Conservation (phyloP, 2,113 vertebrate species). For the Anser cygnoides region DNA sequence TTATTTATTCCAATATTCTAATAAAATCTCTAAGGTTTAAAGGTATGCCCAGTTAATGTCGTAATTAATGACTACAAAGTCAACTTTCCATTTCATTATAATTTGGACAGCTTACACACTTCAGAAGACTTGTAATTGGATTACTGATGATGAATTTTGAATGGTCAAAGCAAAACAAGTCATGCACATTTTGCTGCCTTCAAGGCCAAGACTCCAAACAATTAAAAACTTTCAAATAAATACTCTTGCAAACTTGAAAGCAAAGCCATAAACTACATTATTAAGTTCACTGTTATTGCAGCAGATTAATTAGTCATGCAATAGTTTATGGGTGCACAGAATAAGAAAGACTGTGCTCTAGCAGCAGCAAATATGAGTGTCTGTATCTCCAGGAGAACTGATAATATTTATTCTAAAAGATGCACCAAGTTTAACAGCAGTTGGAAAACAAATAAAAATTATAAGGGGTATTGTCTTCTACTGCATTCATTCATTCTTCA, state of each 20-base stretch:
- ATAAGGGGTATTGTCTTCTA: background rate
- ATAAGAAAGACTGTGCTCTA: background rate
- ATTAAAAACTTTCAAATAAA: constrained; percentile 1
- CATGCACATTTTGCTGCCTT: background rate
- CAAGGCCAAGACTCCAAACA: background rate
- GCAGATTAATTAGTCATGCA: background rate
- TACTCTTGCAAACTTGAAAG: background rate
- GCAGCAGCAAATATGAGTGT: background rate
- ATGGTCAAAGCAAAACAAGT: background rate
- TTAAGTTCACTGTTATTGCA: background rate
- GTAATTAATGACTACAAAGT: constrained; percentile 33
- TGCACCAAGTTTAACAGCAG: background rate
- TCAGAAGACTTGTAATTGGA: constrained; percentile 3
- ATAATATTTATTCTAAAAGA: background rate
- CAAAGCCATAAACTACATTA: background rate
- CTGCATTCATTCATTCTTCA: background rate
- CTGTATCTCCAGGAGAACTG: background rate
- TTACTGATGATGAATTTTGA: constrained; percentile 2
- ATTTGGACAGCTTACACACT: constrained; percentile 12
- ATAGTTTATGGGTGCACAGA: background rate
- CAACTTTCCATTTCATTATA: background rate
- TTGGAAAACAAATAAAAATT: background rate
- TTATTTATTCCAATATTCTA: constrained; percentile 20
- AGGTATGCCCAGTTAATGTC: background rate
- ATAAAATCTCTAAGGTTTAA: background rate